Conservation (phyloP, 1,140 invertebrate species). For the Drosophila repletoides region DNA sequence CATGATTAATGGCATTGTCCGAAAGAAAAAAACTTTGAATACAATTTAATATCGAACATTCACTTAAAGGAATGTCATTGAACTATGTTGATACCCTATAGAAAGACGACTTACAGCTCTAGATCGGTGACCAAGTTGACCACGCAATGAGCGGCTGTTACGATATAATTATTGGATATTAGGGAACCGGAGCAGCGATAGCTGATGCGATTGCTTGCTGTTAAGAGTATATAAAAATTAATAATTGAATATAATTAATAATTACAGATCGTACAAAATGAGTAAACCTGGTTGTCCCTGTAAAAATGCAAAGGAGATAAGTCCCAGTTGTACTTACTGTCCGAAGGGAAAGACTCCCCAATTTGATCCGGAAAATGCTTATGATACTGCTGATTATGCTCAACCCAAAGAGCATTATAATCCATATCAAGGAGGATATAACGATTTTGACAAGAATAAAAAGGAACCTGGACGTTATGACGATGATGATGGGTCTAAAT, state of each 20-base stretch:
- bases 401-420: too few relatives aligned
- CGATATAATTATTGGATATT: constrained; percentile 84
- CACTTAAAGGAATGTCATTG: too few relatives aligned
- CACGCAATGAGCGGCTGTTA: constrained; percentile 88
- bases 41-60: too few relatives aligned
- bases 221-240: not conserved
- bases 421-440: too few relatives aligned
- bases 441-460: too few relatives aligned
- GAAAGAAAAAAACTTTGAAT: too few relatives aligned
- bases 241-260: not conserved
- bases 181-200: constrained; percentile 87
- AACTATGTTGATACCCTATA: too few relatives aligned
- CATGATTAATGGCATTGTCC: too few relatives aligned
- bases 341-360: not conserved
- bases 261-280: constrained; percentile 12
- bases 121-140: constrained; percentile 82
- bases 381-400: not conserved
- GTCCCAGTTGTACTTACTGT: not conserved
- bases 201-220: constrained; percentile 83
- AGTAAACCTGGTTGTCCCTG: constrained; percentile 15
- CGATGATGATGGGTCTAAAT: not conserved
- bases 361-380: not conserved
- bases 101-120: constrained; percentile 83
- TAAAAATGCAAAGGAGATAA: not conserved
- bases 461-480: too few relatives aligned